Percentiles rank a stretch among this genome's conserved stretches.
These are phyloP conservation scores for Amphiura filiformis DNA, from an alignment of 35 echinoderm and acorn worm genomes.

Conservation along the genomic window DNA sequence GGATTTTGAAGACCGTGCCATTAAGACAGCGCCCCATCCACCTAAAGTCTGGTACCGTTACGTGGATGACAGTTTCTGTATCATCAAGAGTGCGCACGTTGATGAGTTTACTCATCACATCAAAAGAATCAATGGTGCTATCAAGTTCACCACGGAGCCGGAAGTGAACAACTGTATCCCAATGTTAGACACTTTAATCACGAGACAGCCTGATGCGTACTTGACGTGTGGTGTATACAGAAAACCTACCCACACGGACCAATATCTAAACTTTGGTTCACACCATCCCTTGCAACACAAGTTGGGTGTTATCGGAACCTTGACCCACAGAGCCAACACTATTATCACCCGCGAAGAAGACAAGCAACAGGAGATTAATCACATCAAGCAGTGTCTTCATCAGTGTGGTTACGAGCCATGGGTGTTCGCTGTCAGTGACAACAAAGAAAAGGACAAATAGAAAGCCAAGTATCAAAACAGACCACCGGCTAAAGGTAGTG, in stretches of 20 bases:
- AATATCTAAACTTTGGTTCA: slow-evolving; percentile 36
- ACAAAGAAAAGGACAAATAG: too few species aligned
- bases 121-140: slow-evolving; percentile 25
- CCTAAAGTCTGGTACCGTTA: slow-evolving; percentile 37
- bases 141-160: slow-evolving; percentile 50
- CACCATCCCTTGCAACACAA: slow-evolving; percentile 55
- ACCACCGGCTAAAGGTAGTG: too few species aligned
- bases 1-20: slow-evolving; percentile 28
- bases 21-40: slow-evolving; percentile 13
- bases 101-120: slow-evolving; percentile 43
- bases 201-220: not conserved
- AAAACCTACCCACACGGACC: slow-evolving; percentile 48
- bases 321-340: slow-evolving; percentile 18
- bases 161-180: slow-evolving; percentile 1
- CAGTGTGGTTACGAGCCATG: not conserved
- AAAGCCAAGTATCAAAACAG: too few species aligned
- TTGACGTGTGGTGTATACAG: slow-evolving; percentile 1
- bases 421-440: too few species aligned
- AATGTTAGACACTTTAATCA: slow-evolving; percentile 19
- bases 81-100: not conserved
- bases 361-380: not conserved
- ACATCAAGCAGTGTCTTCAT: not conserved
- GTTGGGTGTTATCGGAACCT: slow-evolving; percentile 31
- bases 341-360: slow-evolving; percentile 19
- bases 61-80: slow-evolving; percentile 50